phyloP scores from a whole-genome alignment of 2,888 invertebrate species.

The Cosmia trapezina region DNA sequence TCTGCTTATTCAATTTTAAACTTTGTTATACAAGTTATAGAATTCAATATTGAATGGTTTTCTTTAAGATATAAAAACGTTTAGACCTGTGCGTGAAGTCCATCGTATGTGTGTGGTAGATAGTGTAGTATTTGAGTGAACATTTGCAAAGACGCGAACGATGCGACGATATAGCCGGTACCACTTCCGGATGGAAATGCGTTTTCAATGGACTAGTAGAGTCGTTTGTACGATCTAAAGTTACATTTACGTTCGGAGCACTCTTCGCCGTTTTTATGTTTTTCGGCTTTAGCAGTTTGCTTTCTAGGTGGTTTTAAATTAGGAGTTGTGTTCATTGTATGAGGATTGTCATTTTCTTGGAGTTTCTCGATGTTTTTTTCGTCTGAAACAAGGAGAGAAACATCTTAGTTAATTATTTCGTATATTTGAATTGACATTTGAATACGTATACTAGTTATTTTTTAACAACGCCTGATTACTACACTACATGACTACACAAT shows the following conservation, averaged over 20 bases:
- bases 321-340: conserved; percentile 26
- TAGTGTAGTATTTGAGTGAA: conserved; percentile 70
- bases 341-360: conserved; percentile 5
- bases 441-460: not conserved
- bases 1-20: conserved; percentile 22
- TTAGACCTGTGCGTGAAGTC: conserved; percentile 53
- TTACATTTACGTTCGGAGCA: conserved; percentile 63
- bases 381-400: conserved; percentile 41
- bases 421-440: not conserved
- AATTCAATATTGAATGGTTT: conserved; percentile 22
- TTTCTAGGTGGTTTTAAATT: conserved; percentile 51
- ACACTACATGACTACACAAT: no score
- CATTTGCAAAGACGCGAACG: conserved; percentile 79
- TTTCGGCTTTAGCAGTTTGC: conserved; percentile 45
- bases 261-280: conserved; percentile 60
- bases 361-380: conserved; percentile 5
- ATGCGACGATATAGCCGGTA: conserved; percentile 77
- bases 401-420: not conserved
- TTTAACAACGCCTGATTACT: not conserved
- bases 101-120: conserved; percentile 68
- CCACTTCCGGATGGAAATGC: conserved; percentile 82
- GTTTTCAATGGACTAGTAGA: conserved; percentile 72
- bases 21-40: not conserved
- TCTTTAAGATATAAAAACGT: conserved; percentile 55
- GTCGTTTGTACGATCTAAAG: conserved; percentile 65